These are phyloP conservation scores for Imbricaverruca yamaguchii DNA, from an alignment of 2,888 invertebrate genomes.

Conservation along the genomic window DNA sequence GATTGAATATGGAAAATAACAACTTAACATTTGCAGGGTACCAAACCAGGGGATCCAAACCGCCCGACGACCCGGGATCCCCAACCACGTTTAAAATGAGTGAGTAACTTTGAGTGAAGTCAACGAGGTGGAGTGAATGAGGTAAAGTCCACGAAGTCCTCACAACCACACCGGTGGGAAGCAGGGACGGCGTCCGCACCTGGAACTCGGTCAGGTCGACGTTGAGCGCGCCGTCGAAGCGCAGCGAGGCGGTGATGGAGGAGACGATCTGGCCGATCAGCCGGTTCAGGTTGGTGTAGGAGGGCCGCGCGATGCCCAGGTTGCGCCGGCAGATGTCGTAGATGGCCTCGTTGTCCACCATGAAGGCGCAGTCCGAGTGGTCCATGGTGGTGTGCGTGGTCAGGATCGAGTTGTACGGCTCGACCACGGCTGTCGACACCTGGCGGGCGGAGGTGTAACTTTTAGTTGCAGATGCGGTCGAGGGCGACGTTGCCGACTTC, in stretches of 20 bases:
- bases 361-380: conserved; percentile 49
- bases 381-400: conserved; percentile 51
- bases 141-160: background rate
- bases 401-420: conserved; percentile 50
- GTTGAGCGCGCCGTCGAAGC: conserved; percentile 34
- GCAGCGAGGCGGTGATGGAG: conserved; percentile 43
- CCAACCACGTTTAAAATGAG: no score
- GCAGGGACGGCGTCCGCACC: background rate
- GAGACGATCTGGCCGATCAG: conserved; percentile 58
- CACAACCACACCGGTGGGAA: no score
- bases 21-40: no score
- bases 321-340: conserved; percentile 83
- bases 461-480: background rate
- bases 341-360: conserved; percentile 53
- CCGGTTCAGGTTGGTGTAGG: conserved; percentile 75
- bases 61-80: no score
- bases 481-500: no score
- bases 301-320: conserved; percentile 72
- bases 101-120: no score
- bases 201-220: conserved; percentile 34
- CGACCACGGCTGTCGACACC: conserved; percentile 49
- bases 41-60: no score
- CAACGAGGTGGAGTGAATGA: no score
- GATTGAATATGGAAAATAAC: no score
- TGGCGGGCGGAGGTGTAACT: background rate